Conservation (phyloP, 2,888 invertebrate genomes). For the Salticus scenicus region DNA sequence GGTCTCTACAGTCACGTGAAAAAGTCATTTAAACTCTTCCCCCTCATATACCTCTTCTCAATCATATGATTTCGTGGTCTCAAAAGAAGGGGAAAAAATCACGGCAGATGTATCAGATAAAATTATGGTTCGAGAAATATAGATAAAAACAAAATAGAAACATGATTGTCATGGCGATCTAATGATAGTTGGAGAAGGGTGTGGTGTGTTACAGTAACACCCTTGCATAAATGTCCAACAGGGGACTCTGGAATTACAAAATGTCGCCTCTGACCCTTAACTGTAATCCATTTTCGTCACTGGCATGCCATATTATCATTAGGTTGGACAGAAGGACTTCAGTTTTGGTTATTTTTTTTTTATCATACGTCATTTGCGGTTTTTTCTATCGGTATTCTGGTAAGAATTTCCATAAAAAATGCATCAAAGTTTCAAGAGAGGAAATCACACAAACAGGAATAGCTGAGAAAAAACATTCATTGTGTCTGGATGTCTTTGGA, state of each 20-base stretch:
- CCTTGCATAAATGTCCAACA: conserved; percentile 42
- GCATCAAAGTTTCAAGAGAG: background rate
- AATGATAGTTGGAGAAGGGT: conserved; percentile 45
- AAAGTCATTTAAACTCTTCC: conserved; percentile 44
- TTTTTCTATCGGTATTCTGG: background rate
- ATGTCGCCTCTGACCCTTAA: conserved; percentile 37
- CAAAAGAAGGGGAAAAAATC: conserved; percentile 37
- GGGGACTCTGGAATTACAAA: conserved; percentile 35
- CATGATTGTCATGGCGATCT: conserved; percentile 19
- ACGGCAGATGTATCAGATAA: conserved; percentile 48
- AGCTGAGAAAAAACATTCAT: background rate
- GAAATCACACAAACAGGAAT: background rate
- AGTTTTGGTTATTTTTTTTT: background rate
- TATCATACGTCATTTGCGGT: background rate
- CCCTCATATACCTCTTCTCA: background rate
- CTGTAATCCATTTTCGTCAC: conserved; percentile 36
- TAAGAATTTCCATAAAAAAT: background rate
- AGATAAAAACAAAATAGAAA: conserved; percentile 13
- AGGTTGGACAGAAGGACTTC: background rate
- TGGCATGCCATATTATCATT: conserved; percentile 24
- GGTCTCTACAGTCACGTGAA: conserved; percentile 42
- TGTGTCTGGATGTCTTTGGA: too few species aligned
- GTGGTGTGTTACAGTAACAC: conserved; percentile 47
- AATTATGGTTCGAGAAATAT: background rate
- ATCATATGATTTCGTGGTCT: too few species aligned